Percentiles rank a stretch among this genome's conserved stretches.
phyloP scores from a whole-genome alignment of 2,797 vertebrate species.

The Lepilemur septentrionalis region DNA sequence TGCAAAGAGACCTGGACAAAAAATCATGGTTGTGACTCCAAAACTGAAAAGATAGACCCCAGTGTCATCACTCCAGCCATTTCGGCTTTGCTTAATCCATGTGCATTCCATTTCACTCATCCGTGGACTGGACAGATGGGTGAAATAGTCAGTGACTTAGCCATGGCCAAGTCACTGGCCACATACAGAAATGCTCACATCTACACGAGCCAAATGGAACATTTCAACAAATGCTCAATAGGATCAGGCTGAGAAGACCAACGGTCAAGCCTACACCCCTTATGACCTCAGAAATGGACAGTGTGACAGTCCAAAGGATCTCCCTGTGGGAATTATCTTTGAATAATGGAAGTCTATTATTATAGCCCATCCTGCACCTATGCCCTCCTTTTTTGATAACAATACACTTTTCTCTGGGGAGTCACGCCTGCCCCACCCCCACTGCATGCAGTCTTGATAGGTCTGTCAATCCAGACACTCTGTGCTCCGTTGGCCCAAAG shows the following conservation, averaged over 20 bases:
- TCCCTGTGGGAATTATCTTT: not conserved
- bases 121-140: fast-evolving
- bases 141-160: not conserved
- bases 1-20: not conserved
- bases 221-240: not conserved
- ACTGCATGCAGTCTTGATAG: not conserved
- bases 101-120: not conserved
- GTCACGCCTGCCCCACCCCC: not conserved
- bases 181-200: not conserved
- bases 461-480: not conserved
- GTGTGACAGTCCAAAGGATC: not conserved
- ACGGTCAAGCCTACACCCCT: not conserved
- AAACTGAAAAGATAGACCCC: not conserved
- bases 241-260: not conserved
- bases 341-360: not conserved
- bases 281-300: not conserved
- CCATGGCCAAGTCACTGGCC: too few species aligned
- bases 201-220: not conserved
- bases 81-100: not conserved
- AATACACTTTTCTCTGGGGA: not conserved
- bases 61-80: not conserved
- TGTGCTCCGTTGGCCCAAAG: not conserved
- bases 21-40: not conserved
- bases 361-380: not conserved
- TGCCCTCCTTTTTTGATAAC: not conserved